These are phyloP conservation scores for Piezodorus guildinii DNA, from an alignment of 1,140 invertebrate genomes.

Conservation along the genomic window DNA sequence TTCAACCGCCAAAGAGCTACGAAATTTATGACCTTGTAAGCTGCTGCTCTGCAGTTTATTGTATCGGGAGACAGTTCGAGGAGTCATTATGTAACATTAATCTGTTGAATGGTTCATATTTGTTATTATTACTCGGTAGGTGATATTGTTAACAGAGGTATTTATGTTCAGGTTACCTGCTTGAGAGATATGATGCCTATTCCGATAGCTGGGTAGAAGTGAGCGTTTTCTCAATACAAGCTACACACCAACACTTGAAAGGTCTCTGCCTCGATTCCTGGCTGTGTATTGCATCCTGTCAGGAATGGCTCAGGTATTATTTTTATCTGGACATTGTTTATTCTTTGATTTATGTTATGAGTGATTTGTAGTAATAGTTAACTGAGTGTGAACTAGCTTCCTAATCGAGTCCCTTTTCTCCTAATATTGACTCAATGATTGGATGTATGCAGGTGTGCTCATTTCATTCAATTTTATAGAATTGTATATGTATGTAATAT, in stretches of 20 bases:
- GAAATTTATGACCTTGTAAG: constrained; percentile 3
- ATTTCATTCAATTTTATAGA: too few relatives aligned
- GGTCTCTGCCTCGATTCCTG: not conserved
- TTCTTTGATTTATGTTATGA: too few relatives aligned
- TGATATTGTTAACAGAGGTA: too few relatives aligned
- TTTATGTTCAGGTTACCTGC: not conserved
- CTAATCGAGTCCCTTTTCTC: too few relatives aligned
- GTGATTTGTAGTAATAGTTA: too few relatives aligned
- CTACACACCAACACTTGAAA: not conserved
- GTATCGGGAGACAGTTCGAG: not conserved
- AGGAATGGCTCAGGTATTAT: constrained; percentile 5
- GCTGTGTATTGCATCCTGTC: not conserved
- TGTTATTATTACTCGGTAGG: too few relatives aligned
- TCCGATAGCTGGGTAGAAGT: not conserved
- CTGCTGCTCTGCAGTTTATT: not conserved
- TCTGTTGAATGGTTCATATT: too few relatives aligned
- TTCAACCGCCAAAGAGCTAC: not conserved
- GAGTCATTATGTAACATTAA: not conserved
- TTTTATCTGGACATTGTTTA: too few relatives aligned
- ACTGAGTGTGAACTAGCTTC: too few relatives aligned
- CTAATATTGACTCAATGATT: too few relatives aligned
- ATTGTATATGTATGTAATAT: too few relatives aligned
- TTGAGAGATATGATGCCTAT: not conserved
- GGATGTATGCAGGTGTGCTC: too few relatives aligned
- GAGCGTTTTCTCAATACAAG: not conserved